Evolutionary conservation across 2,113 vertebrate species (phyloP), one percentile per base, ranked within the genome.

Genomic region (Heterochromis multidens): DNA sequence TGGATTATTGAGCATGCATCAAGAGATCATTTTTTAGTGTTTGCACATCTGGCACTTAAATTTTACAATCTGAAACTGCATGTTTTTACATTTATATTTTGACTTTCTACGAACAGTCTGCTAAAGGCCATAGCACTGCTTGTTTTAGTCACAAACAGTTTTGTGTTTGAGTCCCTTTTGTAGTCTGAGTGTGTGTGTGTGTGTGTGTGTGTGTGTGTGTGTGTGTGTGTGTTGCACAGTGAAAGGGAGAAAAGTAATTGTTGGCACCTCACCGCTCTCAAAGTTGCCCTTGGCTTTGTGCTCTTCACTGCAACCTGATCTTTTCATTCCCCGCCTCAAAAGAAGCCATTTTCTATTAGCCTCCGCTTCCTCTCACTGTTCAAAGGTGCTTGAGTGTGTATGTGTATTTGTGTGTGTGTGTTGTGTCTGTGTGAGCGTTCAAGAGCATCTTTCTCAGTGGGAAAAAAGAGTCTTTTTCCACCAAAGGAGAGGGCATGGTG

Each of bases 251-350:
- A 89, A 94, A 94, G 92, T 94, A 91, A 95, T 94, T 95, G 94
- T 92, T 91, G 91, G 92, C 93, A 92, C 93, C 92, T 94, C 87
- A 79, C 92, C n/a, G 84, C 93, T 93, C 93, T 96, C 94, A 94
- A 95, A 96, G 95, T 95, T 94, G 94, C 94, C 95, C 95, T 95
- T 95, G 94, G 92, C 94, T 95, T 94, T 95, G 94, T 95, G 94
- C 93, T 92, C 92, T 92, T 94, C 89, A 87, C 80, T 94, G 95
- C 89, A 91, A 93, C 90, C 92, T 93, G 88, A 95, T 96, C 93
- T 94, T 94, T 95, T 95, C 92, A 92, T 95, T 94, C 93, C 88
- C 84, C 80, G 61, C 92, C 94, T 95, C 94, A 94, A 94, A 95
- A 95, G 94, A 94, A 95, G 94, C 93, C 93, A 94, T 95, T 95